phyloP scores from a whole-genome alignment of 2,113 vertebrate genomes.

The Ictalurus punctatus region DNA sequence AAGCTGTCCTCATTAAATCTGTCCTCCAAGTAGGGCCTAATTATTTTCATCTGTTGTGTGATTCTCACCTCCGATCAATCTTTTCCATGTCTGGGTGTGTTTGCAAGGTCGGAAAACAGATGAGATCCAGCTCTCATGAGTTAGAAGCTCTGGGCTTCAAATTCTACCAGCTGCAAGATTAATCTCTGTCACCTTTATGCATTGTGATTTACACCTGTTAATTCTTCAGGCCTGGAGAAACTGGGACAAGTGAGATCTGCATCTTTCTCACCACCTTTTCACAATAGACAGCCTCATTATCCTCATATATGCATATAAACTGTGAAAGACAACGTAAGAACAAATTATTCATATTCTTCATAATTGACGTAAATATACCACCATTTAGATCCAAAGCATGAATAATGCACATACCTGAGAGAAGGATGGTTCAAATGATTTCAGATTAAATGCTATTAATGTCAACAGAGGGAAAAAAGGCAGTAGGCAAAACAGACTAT shows the following conservation, averaged over 20 bases:
- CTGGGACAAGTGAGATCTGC: conserved; percentile 51
- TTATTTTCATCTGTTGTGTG: conserved; percentile 52
- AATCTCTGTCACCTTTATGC: conserved; percentile 60
- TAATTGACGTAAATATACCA: conserved; percentile 39
- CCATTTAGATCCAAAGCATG: conserved; percentile 23
- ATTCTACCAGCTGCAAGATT: conserved; percentile 56
- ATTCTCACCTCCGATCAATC: conserved; percentile 44
- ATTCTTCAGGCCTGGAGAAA: conserved; percentile 54
- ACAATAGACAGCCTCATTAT: conserved; percentile 63
- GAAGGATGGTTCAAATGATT: not conserved
- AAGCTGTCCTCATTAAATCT: conserved; percentile 45
- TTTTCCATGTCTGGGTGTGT: conserved; percentile 49
- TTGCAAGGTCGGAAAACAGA: conserved; percentile 45
- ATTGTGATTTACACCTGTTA: conserved; percentile 63
- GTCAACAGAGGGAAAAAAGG: not conserved
- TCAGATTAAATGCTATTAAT: conserved; percentile 8
- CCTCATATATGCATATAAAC: conserved; percentile 63
- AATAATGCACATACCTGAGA: not conserved
- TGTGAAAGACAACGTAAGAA: conserved; percentile 62
- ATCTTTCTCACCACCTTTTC: conserved; percentile 59
- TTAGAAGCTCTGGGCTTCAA: conserved; percentile 46
- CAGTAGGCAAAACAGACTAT: not conserved
- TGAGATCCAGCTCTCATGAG: conserved; percentile 43
- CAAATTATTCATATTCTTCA: conserved; percentile 48
- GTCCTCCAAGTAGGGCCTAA: conserved; percentile 43